Base-by-base conservation (phyloP, 2,888 invertebrate genomes). In the Teleiodes luculella region DNA sequence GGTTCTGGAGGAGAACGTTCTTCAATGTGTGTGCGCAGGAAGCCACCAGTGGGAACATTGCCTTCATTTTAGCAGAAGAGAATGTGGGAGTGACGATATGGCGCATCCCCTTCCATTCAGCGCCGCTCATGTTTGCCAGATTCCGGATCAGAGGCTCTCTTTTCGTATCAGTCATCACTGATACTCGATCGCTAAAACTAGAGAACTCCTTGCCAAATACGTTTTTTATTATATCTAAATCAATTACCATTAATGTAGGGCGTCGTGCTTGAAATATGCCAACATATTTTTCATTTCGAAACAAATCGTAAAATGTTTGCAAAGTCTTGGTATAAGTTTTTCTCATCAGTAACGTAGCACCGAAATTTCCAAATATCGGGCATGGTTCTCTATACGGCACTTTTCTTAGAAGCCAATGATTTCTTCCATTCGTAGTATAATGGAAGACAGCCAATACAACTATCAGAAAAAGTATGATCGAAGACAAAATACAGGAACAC, bases 331-430 rank as follows among this genome's bases (percentile, higher is more conserved):
- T 74, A 60, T 89, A 89, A 65, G 88, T 88, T 48, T 62, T 69
- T 48, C 79, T 78, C 83, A 84, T 83, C 1, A 73, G 81, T 48
- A 88, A 75, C 3, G 82, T 83, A 8, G 87, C 82, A 33, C 87
- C 88, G 58, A 90, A 89, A 64, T 90, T 89, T n/a, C 90, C 90
- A 55, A 90, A 86, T 64, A 90, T 74, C 1, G 90, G 90, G 51
- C 86, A 88, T 30, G 90, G 90, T 59, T 89, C 86, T 64, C 80
- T 80, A 58, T 85, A 89, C 1, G 85, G 80, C 52, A 90, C 86
- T 61, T 87, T 85, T 65, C 73, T 80, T 48, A 62, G 56, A 8
- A 67, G 61, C 90, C 90, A 90, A 66, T 89, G 83, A 61, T 87
- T 86, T 66, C 89, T 81, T 59, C 85, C 86, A 53, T 76, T 80